Conservation (phyloP, 1,140 invertebrate genomes). For the Aradophagus sp. region DNA sequence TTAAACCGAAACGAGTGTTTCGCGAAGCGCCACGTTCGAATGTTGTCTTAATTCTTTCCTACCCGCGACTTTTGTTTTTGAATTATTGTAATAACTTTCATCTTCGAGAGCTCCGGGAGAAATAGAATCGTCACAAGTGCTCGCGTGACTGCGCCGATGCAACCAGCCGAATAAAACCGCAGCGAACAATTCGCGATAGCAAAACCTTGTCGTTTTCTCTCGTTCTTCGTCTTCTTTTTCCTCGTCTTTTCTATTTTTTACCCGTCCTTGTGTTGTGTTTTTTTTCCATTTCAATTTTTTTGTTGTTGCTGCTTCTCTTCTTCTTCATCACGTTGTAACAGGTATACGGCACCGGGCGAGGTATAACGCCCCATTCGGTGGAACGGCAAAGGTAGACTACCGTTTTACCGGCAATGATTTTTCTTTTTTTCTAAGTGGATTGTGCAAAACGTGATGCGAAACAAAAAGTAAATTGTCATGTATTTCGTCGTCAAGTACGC, state of each 20-base stretch:
- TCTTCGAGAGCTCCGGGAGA: slow-evolving; percentile 17
- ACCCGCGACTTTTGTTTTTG: slow-evolving; percentile 20
- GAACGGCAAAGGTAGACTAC: slow-evolving; percentile 11
- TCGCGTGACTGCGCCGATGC: slow-evolving; percentile 29
- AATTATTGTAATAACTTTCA: no score
- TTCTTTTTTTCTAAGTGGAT: slow-evolving; percentile 2
- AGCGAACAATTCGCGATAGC: slow-evolving; percentile 25
- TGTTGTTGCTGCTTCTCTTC: no score
- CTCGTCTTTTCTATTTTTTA: not conserved
- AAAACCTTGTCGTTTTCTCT: slow-evolving; percentile 14
- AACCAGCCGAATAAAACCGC: slow-evolving; percentile 20
- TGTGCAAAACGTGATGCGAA: no score
- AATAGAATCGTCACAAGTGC: slow-evolving; percentile 37
- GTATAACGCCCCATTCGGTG: slow-evolving; percentile 20
- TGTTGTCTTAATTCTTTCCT: slow-evolving; percentile 13
- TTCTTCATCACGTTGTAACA: slow-evolving; percentile 13
- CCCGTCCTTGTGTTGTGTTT: no score
- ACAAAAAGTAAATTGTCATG: no score
- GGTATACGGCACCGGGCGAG: slow-evolving; percentile 27
- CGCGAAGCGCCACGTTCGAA: no score
- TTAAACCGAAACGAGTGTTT: no score
- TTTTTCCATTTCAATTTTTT: no score
- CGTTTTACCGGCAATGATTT: slow-evolving; percentile 10
- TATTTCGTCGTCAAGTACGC: no score
- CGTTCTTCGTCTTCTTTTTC: not conserved